Conservation (phyloP, 2,888 invertebrate species). For the Torymus texanus region DNA sequence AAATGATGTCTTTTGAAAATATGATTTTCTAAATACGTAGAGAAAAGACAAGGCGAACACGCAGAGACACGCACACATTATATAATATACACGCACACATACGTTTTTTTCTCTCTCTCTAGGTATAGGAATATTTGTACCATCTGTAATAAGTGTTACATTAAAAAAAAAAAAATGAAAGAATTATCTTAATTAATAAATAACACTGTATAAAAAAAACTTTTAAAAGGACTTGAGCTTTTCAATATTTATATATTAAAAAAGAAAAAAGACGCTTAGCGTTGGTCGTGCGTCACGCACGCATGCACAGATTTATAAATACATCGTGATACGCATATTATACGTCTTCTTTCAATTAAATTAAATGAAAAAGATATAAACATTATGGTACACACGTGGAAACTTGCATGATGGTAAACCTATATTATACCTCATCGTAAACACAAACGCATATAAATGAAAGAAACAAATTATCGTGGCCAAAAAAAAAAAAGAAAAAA, state of each 20-base stretch:
- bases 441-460: not conserved
- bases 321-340: not conserved
- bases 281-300: conserved; percentile 49
- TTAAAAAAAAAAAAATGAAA: conserved; percentile 63
- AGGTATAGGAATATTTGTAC: conserved; percentile 74
- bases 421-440: conserved; percentile 4
- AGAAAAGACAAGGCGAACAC: conserved; percentile 47
- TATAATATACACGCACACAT: conserved; percentile 29
- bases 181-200: conserved; percentile 65
- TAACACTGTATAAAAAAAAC: conserved; percentile 61
- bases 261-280: conserved; percentile 50
- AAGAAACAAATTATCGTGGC: not conserved
- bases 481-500: not conserved
- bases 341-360: not conserved
- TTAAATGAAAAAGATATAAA: conserved; percentile 49
- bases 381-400: no score
- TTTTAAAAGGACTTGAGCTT: conserved; percentile 56
- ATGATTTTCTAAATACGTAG: not conserved
- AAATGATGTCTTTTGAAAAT: not conserved
- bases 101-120: conserved; percentile 58
- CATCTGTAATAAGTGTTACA: conserved; percentile 72
- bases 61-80: conserved; percentile 15
- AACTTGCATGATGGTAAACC: no score
- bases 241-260: conserved; percentile 55
- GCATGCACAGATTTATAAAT: not conserved